Percentiles rank a stretch among this genome's conserved stretches.
Evolutionary conservation across 2,888 invertebrate genomes (phyloP).

Genomic region (Erebia epiphron): DNA sequence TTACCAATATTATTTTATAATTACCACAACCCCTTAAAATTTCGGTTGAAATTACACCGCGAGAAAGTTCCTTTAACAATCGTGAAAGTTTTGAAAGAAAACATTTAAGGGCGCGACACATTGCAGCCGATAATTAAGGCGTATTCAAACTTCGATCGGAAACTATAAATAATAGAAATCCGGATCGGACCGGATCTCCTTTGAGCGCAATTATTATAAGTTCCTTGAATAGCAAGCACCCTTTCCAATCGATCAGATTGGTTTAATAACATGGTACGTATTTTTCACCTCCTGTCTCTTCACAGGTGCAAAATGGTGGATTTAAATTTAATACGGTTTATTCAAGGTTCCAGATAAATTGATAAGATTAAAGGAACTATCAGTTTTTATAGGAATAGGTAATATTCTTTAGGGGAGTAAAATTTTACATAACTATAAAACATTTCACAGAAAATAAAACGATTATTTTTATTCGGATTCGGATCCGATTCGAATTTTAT

Average conservation of each 20-base stretch:
- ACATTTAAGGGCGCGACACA: slow-evolving; percentile 69
- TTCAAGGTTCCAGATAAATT: background rate
- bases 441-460: no score
- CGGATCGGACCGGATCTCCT: slow-evolving; percentile 79
- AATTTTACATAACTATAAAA: no score
- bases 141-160: slow-evolving; percentile 80
- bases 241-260: slow-evolving; percentile 77
- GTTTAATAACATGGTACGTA: slow-evolving; percentile 74
- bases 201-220: slow-evolving; percentile 77
- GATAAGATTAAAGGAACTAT: background rate
- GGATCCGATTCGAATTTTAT: no score
- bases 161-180: slow-evolving; percentile 80
- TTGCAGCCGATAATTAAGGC: slow-evolving; percentile 79
- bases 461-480: no score
- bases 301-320: slow-evolving; percentile 59
- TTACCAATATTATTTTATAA: slow-evolving; percentile 44
- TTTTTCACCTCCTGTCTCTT: slow-evolving; percentile 62
- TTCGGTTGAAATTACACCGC: slow-evolving; percentile 39
- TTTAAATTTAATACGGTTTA: background rate
- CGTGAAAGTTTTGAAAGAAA: slow-evolving; percentile 68
- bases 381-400: no score
- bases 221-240: slow-evolving; percentile 71
- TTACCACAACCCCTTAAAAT: slow-evolving; percentile 41
- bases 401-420: no score
- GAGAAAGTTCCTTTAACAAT: slow-evolving; percentile 59